Evolutionary conservation across 2,888 invertebrate genomes (phyloP), one percentile per base, ranked within the genome.

Genomic region (Xylota sylvarum): DNA sequence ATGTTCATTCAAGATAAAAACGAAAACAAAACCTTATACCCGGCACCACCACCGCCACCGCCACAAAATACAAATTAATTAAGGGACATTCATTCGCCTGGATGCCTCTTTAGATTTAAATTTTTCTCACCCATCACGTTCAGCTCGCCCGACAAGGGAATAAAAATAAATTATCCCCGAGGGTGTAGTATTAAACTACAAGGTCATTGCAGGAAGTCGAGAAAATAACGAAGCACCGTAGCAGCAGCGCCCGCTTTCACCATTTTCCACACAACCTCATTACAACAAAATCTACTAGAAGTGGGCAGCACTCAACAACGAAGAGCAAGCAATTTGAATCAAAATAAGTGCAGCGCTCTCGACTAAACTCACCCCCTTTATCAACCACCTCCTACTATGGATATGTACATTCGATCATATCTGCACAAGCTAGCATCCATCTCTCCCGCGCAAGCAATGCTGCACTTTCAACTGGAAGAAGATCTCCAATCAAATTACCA

Each of bases 41-140:
- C 10, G 32, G 2, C 30, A n/a, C 30, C 4, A 4, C 30, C n/a
- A 23, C 23, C 23, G 3, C 1, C 1, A 7, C 12, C 50, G 12
- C 52, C 67, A 55, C 60, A 73, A 78, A 72, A 46, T 60, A 65
- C 80, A 85, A 85, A 85, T 76, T 85, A 85, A 80, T 80, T 76
- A 74, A 76, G 58, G 58, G 74, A 80, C 65, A 80, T 70, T 76
- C 65, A 70, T 74, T 79, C 65, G 56, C 43, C 43, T 67, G 60
- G 48, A 74, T 64, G 69, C 69, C 79, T 69, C 50, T 73, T 78
- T 23, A 48, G 52, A 73, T 78, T 67, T 60, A 65, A 83, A 72
- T 65, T 19, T 35, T 40, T 37, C 40, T 52, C 69, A 46, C 37
- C 67, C 74, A 67, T 52, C 30, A 30, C 30, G n/a, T 58, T 17